phyloP scores from a whole-genome alignment of 2,888 invertebrate genomes.

The Callosobruchus maculatus region DNA sequence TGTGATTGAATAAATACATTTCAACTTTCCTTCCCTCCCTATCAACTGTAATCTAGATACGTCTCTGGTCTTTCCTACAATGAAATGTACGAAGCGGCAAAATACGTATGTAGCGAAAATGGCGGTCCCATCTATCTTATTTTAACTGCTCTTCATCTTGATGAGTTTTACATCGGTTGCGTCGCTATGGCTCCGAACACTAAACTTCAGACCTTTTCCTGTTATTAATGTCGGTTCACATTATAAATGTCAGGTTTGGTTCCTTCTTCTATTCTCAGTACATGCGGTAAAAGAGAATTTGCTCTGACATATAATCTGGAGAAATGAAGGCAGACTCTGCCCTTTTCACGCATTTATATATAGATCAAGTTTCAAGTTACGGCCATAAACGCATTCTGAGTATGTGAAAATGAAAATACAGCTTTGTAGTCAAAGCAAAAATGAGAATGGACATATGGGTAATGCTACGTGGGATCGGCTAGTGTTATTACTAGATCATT shows the following conservation, averaged over 20 bases:
- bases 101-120: conserved; percentile 42
- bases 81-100: conserved; percentile 45
- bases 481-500: no score
- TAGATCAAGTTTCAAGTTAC: no score
- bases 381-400: no score
- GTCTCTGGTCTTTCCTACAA: conserved; percentile 27
- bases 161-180: conserved; percentile 33
- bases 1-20: no score
- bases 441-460: no score
- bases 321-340: no score
- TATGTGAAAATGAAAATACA: no score
- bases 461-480: no score
- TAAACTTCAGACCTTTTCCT: not conserved
- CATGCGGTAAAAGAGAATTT: no score
- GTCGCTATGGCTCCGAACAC: conserved; percentile 11
- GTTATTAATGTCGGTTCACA: not conserved
- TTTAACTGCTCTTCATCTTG: conserved; percentile 44
- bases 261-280: conserved; percentile 3
- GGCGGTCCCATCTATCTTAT: conserved; percentile 48
- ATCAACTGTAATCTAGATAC: not conserved
- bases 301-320: no score
- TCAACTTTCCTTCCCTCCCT: not conserved
- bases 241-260: not conserved
- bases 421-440: no score
- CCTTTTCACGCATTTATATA: no score